phyloP scores from a whole-genome alignment of 1,140 invertebrate species.

The Laodelphax striatellus region DNA sequence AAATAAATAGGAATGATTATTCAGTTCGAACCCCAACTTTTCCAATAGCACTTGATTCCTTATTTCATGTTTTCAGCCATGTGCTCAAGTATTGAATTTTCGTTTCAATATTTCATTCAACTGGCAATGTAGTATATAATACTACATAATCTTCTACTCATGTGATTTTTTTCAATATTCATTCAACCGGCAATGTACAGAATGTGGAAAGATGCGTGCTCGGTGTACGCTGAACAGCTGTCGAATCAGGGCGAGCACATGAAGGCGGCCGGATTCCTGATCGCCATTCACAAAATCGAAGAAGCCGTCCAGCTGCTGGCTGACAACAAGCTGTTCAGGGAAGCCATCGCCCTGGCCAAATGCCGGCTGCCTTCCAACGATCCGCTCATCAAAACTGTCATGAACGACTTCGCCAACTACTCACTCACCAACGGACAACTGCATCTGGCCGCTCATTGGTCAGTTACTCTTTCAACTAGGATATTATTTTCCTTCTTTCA shows the following conservation, averaged over 20 bases:
- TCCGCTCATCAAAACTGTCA: slow-evolving; percentile 35
- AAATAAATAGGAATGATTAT: too few species aligned
- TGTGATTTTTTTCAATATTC: too few species aligned
- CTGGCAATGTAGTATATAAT: too few species aligned
- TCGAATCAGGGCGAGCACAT: slow-evolving; percentile 34
- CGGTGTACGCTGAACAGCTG: slow-evolving; percentile 49
- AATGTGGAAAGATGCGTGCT: slow-evolving; percentile 43
- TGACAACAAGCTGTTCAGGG: slow-evolving; percentile 40
- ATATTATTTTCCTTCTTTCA: too few species aligned
- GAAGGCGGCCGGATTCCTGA: slow-evolving; percentile 47
- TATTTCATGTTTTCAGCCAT: too few species aligned
- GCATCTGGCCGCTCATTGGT: slow-evolving; percentile 50
- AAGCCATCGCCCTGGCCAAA: slow-evolving; percentile 48
- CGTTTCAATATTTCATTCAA: too few species aligned
- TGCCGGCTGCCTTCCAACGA: slow-evolving; percentile 40
- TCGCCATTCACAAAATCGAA: slow-evolving; percentile 45
- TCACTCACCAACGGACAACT: slow-evolving; percentile 35
- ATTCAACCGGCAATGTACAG: slow-evolving; percentile 20
- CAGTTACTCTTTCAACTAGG: slow-evolving; percentile 14
- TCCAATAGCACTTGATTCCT: too few species aligned
- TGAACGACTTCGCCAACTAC: slow-evolving; percentile 39
- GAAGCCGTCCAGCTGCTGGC: slow-evolving; percentile 45
- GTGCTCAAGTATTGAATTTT: too few species aligned
- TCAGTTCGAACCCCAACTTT: too few species aligned
- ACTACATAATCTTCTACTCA: too few species aligned